Conservation (phyloP, 2,888 invertebrate genomes). For the Beris chalybata region DNA sequence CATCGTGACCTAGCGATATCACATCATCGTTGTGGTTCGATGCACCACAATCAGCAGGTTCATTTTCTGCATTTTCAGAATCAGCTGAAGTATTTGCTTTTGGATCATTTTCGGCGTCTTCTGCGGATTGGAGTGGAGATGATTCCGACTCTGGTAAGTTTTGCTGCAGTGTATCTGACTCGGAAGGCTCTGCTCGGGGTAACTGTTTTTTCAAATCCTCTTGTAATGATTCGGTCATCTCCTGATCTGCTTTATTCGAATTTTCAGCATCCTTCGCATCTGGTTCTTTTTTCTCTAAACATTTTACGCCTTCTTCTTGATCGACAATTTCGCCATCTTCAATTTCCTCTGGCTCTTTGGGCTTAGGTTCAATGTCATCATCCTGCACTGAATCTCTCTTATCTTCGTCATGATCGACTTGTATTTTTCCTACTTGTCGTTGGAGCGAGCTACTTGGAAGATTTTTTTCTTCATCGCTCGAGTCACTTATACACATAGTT, state of each 20-base stretch:
- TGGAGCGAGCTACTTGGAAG: neutral
- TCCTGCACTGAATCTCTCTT: conserved; percentile 3
- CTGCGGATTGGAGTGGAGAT: too few species aligned
- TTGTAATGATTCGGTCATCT: too few species aligned
- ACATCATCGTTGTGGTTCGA: conserved; percentile 53
- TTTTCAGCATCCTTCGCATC: conserved; percentile 34
- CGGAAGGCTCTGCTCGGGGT: too few species aligned
- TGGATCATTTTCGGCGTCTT: neutral
- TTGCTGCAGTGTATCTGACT: too few species aligned
- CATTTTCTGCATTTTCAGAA: neutral
- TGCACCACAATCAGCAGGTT: neutral
- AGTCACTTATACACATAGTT: conserved; percentile 60
- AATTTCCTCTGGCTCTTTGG: conserved; percentile 25
- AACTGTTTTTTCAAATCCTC: too few species aligned
- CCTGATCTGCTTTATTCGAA: conserved; percentile 7
- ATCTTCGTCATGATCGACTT: conserved; percentile 19
- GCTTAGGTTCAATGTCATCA: conserved; percentile 4
- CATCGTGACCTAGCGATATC: conserved; percentile 54
- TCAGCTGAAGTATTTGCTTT: neutral
- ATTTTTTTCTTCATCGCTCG: conserved; percentile 53
- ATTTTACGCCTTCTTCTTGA: conserved; percentile 27
- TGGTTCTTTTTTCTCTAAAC: neutral
- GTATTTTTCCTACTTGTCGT: neutral
- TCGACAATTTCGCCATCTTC: conserved; percentile 39
- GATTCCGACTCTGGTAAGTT: too few species aligned